phyloP scores from a whole-genome alignment of 2,797 vertebrate species.

The Spinus olivaceus region DNA sequence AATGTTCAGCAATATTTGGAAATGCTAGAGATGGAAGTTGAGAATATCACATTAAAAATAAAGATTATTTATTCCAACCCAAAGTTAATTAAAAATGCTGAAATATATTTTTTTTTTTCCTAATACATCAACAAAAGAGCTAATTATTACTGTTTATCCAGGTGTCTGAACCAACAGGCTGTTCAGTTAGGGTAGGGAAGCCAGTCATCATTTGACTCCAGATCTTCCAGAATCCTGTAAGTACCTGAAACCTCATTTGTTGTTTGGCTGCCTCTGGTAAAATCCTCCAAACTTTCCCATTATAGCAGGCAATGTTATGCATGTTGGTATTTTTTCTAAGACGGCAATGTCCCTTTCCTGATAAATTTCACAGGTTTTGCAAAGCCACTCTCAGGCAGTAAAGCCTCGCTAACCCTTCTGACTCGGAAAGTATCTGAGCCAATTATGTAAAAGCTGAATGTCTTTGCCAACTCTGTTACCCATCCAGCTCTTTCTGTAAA shows the following conservation, averaged over 20 bases:
- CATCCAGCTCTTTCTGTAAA: slow-evolving; percentile 43
- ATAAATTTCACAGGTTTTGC: slow-evolving; percentile 17
- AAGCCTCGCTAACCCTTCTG: slow-evolving; percentile 4
- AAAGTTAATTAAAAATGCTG: neutral
- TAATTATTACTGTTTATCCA: neutral
- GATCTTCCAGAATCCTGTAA: neutral
- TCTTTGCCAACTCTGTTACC: neutral
- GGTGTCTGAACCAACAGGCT: neutral
- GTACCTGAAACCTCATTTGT: neutral
- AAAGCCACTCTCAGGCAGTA: neutral
- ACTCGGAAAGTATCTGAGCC: slow-evolving; percentile 15
- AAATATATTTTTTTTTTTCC: neutral
- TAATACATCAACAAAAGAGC: neutral
- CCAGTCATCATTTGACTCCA: neutral
- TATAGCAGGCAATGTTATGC: neutral
- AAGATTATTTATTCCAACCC: neutral
- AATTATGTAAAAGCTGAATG: slow-evolving; percentile 37
- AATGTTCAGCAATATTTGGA: neutral
- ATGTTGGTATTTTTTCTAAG: neutral
- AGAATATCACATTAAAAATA: neutral
- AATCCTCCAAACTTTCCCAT: neutral
- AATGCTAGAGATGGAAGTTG: neutral
- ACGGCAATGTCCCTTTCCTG: neutral
- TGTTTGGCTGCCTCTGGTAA: neutral
- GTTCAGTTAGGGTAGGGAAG: neutral